These are phyloP conservation scores for Dreissena polymorpha DNA, from an alignment of 1,140 invertebrate species.

Conservation along the genomic window DNA sequence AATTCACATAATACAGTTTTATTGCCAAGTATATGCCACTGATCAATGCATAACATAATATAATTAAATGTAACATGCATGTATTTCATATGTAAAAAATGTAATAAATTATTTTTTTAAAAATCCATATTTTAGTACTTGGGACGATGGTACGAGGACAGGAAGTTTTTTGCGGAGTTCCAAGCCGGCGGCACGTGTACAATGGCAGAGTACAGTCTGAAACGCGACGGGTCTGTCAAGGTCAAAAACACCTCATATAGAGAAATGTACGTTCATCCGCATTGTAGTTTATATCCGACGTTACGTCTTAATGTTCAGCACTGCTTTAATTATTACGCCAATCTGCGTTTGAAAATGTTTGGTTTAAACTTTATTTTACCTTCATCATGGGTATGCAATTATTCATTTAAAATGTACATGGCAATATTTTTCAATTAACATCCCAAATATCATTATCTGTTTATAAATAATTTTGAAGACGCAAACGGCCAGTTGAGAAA, in stretches of 20 bases:
- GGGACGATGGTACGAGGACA: slow-evolving; percentile 89
- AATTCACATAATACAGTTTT: no score
- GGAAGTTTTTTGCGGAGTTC: slow-evolving; percentile 88
- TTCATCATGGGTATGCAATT: no score
- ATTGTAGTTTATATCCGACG: no score
- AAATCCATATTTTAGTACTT: slow-evolving; percentile 84
- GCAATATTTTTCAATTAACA: no score
- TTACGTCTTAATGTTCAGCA: not conserved
- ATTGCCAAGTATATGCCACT: no score
- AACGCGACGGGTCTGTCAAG: slow-evolving; percentile 82
- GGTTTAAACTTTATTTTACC: not conserved
- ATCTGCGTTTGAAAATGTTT: not conserved
- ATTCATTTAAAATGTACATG: no score
- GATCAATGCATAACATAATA: no score
- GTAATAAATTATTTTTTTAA: not conserved
- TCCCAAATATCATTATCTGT: no score
- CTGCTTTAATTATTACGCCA: not conserved
- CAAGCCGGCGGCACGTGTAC: slow-evolving; percentile 88
- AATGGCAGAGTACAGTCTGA: slow-evolving; percentile 84
- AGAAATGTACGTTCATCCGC: slow-evolving; percentile 3
- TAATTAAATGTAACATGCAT: no score
- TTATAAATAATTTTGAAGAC: no score
- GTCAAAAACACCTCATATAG: slow-evolving; percentile 81
- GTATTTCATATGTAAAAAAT: no score
- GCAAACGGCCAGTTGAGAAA: no score